phyloP scores from a whole-genome alignment of 2,888 invertebrate genomes.

The Uloborus plumipes region DNA sequence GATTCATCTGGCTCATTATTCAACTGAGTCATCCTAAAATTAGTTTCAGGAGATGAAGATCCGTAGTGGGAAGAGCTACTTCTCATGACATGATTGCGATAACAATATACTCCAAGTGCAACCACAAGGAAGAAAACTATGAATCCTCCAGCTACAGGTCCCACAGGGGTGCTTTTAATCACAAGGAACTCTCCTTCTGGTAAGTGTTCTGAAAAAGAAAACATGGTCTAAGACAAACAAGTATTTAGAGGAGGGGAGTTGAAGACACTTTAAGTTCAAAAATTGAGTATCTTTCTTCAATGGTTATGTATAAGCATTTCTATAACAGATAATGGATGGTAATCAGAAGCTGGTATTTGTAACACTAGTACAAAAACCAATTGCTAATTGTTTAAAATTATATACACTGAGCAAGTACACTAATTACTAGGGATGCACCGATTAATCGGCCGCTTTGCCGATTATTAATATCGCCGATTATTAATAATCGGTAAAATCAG shows the following conservation, averaged over 20 bases:
- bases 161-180: slow-evolving; percentile 77
- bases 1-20: slow-evolving; percentile 72
- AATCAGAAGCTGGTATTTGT: no score
- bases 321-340: no score
- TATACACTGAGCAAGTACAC: no score
- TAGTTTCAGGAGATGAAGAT: slow-evolving; percentile 70
- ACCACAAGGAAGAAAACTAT: slow-evolving; percentile 84
- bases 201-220: slow-evolving; percentile 43
- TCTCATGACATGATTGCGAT: slow-evolving; percentile 76
- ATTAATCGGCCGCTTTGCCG: no score
- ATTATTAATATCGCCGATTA: no score
- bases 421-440: no score
- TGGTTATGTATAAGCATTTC: no score
- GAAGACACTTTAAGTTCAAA: not conserved
- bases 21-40: slow-evolving; percentile 71
- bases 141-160: slow-evolving; percentile 88
- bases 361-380: no score
- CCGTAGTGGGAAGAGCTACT: slow-evolving; percentile 69
- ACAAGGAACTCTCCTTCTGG: slow-evolving; percentile 65
- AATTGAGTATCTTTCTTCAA: no score
- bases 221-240: not conserved
- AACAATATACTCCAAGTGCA: slow-evolving; percentile 87
- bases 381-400: no score
- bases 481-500: no score
- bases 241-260: not conserved